These are phyloP conservation scores for Chondrilla cf. caribensis DNA, from an alignment of 37 sponge, comb jelly and placozoan genomes.

Conservation along the genomic window DNA sequence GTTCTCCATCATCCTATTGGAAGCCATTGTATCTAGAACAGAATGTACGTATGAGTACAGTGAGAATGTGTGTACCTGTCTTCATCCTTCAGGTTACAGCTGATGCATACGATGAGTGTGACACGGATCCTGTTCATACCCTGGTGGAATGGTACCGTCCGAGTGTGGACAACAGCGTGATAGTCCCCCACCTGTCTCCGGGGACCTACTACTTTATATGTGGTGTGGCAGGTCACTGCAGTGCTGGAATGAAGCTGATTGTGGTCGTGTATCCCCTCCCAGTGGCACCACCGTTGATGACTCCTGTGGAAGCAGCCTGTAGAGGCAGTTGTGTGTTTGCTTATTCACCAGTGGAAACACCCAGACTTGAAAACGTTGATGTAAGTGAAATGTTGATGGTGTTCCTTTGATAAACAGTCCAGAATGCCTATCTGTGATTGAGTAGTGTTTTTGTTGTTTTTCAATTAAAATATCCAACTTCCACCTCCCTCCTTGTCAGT, in stretches of 20 bases:
- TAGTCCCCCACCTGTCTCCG: constrained; percentile 36
- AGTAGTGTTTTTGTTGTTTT: no score
- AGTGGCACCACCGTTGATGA: background rate
- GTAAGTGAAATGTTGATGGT: constrained; percentile 3
- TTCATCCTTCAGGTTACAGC: constrained; percentile 45
- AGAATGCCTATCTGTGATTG: no score
- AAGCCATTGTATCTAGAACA: no score
- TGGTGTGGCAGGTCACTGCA: constrained; percentile 72
- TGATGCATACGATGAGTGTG: constrained; percentile 41
- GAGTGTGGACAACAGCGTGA: constrained; percentile 53
- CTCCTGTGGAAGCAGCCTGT: constrained; percentile 1
- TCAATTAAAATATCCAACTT: no score
- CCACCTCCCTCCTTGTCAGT: no score
- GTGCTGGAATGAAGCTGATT: constrained; percentile 77
- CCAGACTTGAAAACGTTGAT: background rate
- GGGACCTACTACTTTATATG: constrained; percentile 77
- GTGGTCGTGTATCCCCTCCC: constrained; percentile 18
- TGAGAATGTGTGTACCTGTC: no score
- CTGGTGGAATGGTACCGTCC: constrained; percentile 61
- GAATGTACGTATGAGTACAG: no score
- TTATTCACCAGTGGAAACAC: background rate
- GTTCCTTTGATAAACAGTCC: no score
- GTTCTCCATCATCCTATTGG: no score
- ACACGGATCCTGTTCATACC: constrained; percentile 14
- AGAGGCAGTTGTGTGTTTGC: background rate